A percentile compares a stretch with the other conserved stretches of the same genome.
Conservation (phyloP, 2,888 invertebrate genomes). For the Theristus sp. region DNA sequence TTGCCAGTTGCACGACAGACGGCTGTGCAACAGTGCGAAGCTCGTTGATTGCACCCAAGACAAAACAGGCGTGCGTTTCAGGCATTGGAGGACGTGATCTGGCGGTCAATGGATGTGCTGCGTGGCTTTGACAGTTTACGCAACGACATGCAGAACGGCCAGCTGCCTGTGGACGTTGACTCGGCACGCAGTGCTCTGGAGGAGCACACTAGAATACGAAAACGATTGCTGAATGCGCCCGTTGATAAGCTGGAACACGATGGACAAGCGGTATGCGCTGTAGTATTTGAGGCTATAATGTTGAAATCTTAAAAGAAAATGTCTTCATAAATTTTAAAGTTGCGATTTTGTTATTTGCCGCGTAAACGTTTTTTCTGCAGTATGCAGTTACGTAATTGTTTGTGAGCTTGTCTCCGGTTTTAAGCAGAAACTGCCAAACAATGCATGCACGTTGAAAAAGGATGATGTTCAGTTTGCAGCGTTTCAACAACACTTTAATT, state of each 20-base stretch:
- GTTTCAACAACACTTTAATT: too few relatives aligned
- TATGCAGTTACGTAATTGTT: too few relatives aligned
- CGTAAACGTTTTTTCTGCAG: too few relatives aligned
- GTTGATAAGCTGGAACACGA: slow-evolving; percentile 78
- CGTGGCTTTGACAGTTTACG: slow-evolving; percentile 78
- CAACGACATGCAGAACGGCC: slow-evolving; percentile 73
- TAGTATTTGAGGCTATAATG: background rate
- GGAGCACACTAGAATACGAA: slow-evolving; percentile 77
- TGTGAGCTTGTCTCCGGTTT: too few relatives aligned
- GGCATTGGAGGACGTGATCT: slow-evolving; percentile 82
- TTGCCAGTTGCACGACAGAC: too few relatives aligned
- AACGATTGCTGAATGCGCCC: slow-evolving; percentile 74
- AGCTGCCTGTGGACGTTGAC: slow-evolving; percentile 80
- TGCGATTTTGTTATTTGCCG: too few relatives aligned
- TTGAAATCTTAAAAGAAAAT: background rate
- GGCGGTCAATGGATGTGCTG: slow-evolving; percentile 80
- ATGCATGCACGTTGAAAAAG: too few relatives aligned
- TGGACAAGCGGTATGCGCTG: slow-evolving; percentile 45
- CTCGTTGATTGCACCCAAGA: too few relatives aligned
- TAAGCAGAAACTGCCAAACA: too few relatives aligned
- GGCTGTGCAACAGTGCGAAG: too few relatives aligned
- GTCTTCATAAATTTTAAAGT: background rate
- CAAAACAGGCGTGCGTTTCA: too few relatives aligned
- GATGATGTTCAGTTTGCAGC: too few relatives aligned
- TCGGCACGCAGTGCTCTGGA: slow-evolving; percentile 78